phyloP scores from a whole-genome alignment of 2,888 invertebrate species.

The Lymantria dispar region DNA sequence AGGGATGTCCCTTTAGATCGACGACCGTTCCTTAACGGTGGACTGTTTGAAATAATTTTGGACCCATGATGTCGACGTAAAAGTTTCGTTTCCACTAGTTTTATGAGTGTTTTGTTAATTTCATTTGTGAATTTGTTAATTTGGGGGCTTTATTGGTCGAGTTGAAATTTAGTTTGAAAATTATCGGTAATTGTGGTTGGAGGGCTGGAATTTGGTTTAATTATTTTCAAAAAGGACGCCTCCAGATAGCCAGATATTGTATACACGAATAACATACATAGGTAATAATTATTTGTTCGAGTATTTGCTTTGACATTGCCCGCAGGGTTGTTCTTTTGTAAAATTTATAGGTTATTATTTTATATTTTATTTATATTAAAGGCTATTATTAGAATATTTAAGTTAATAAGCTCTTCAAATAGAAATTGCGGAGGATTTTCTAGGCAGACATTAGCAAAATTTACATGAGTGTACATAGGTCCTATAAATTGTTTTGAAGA shows the following conservation, averaged over 20 bases:
- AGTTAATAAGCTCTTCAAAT: no score
- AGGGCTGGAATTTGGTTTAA: neutral
- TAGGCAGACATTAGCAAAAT: no score
- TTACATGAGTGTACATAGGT: no score
- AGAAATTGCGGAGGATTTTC: no score
- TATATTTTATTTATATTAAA: no score
- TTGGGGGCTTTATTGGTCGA: conserved; percentile 3
- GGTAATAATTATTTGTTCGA: neutral
- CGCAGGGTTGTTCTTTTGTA: no score
- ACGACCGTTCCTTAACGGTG: conserved; percentile 39
- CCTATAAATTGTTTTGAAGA: no score
- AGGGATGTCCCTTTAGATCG: conserved; percentile 46
- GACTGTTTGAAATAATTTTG: conserved; percentile 55
- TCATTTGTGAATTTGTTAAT: conserved; percentile 16
- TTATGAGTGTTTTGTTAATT: conserved; percentile 13
- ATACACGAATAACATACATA: neutral
- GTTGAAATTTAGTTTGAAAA: neutral
- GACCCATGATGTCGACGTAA: conserved; percentile 30
- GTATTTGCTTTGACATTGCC: no score
- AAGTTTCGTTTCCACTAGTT: conserved; percentile 15
- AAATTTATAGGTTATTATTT: no score
- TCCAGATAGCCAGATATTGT: neutral
- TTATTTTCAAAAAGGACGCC: neutral
- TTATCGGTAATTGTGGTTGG: conserved; percentile 1
- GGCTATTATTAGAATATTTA: no score